Base-by-base conservation (phyloP, 2,888 invertebrate genomes). In the Tinea pellionella region DNA sequence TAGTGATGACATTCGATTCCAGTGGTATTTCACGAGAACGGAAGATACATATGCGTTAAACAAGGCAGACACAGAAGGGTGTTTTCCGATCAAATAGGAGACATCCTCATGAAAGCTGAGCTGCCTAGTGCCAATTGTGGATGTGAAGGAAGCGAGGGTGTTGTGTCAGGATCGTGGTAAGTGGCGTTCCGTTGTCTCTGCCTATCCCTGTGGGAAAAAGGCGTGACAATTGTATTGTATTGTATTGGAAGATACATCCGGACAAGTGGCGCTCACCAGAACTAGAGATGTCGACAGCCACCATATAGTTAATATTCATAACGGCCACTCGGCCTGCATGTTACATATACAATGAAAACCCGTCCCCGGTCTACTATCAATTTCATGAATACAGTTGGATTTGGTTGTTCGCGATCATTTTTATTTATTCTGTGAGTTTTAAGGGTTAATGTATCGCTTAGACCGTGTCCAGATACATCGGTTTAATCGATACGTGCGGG, bases 1-100 rank as follows among this genome's bases (percentile, higher is more conserved):
- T n/a, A n/a, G n/a, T n/a, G n/a, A n/a, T n/a, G n/a, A n/a, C n/a
- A n/a, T n/a, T n/a, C n/a, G n/a, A 16, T 74, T 77, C 2, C 84
- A 93, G 92, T 93, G 92, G 92, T 92, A 92, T 70, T 93, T 90
- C 76, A n/a, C n/a, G n/a, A n/a, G n/a, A n/a, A n/a, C n/a, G n/a
- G n/a, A n/a, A n/a, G n/a, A n/a, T n/a, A n/a, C n/a, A n/a, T n/a
- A n/a, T n/a, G n/a, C n/a, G n/a, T n/a, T n/a, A n/a, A n/a, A n/a
- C n/a, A n/a, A n/a, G n/a, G n/a, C n/a, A n/a, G n/a, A n/a, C n/a
- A n/a, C n/a, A n/a, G n/a, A n/a, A n/a, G n/a, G n/a, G n/a, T n/a
- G n/a, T n/a, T n/a, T n/a, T n/a, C n/a, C n/a, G n/a, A n/a, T n/a
- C n/a, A n/a, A n/a, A n/a, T n/a, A n/a, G n/a, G n/a, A n/a, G n/a